phyloP scores from a whole-genome alignment of 2,888 invertebrate genomes.

The Drosophila suboccidentalis region DNA sequence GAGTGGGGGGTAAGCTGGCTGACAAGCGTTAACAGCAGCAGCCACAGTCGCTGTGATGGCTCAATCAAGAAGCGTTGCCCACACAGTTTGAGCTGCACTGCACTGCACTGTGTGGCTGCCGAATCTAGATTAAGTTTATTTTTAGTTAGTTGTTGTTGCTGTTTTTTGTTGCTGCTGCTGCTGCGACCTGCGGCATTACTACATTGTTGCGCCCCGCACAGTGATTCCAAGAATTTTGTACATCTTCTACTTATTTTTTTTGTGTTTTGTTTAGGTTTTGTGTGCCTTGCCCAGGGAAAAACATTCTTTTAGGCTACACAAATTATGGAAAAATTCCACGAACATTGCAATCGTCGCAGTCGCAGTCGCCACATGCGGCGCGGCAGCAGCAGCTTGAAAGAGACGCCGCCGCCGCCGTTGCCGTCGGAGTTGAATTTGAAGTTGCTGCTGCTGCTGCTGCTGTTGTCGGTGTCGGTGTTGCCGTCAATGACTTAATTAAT shows the following conservation, averaged over 20 bases:
- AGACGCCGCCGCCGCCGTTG: conserved; percentile 75
- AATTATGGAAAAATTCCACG: conserved; percentile 74
- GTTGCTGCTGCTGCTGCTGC: conserved; percentile 15
- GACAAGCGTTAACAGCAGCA: conserved; percentile 82
- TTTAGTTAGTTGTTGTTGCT: conserved; percentile 58
- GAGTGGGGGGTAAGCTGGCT: conserved; percentile 18
- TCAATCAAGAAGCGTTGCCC: conserved; percentile 55
- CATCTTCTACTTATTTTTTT: conserved; percentile 64
- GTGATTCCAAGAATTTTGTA: conserved; percentile 66
- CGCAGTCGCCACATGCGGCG: conserved; percentile 65
- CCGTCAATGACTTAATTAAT: conserved; percentile 79
- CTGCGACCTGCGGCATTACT: conserved; percentile 60
- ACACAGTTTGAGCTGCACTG: conserved; percentile 65
- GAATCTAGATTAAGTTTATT: conserved; percentile 75
- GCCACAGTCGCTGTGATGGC: conserved; percentile 62
- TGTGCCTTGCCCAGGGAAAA: conserved; percentile 28
- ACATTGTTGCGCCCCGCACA: conserved; percentile 57
- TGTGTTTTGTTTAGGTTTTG: conserved; percentile 27
- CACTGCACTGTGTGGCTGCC: conserved; percentile 44
- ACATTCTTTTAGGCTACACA: conserved; percentile 51
- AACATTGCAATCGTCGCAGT: conserved; percentile 68
- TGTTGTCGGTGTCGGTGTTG: conserved; percentile 27
- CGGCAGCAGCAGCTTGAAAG: conserved; percentile 58
- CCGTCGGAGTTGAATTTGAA: conserved; percentile 28
- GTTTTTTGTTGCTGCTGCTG: conserved; percentile 20